A percentile compares a stretch with the other conserved stretches of the same genome.
Evolutionary conservation across 2,113 vertebrate species (phyloP).

Genomic region (Thymallus thymallus): DNA sequence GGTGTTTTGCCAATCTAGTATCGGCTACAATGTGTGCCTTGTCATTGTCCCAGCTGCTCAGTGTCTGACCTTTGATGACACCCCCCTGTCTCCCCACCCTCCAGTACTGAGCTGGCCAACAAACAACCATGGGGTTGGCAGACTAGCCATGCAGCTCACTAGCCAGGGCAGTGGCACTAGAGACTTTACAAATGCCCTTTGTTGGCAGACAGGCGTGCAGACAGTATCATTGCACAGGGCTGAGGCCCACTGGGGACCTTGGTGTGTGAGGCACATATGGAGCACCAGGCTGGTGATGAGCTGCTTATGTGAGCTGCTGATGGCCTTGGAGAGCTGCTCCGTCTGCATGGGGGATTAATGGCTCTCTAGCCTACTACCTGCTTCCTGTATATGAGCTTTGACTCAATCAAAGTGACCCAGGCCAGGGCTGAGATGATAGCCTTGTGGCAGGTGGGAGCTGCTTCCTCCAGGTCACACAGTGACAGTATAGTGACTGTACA

Average conservation of each 20-base stretch:
- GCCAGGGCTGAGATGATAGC: not conserved
- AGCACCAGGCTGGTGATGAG: constrained; percentile 72
- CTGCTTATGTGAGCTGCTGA: constrained; percentile 58
- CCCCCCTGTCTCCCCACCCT: not conserved
- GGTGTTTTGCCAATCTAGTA: not conserved
- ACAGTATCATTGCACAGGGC: constrained; percentile 68
- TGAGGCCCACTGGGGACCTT: constrained; percentile 65
- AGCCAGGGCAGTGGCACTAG: constrained; percentile 45
- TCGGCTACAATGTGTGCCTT: not conserved
- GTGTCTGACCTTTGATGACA: not conserved
- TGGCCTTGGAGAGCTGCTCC: constrained; percentile 42
- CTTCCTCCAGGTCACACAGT: not conserved
- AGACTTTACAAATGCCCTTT: constrained; percentile 53
- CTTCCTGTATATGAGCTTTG: not conserved
- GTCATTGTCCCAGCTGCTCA: not conserved
- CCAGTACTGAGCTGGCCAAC: not conserved
- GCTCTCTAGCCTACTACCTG: not conserved
- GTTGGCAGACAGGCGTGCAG: constrained; percentile 58
- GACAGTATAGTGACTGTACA: not conserved
- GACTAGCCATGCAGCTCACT: constrained; percentile 16
- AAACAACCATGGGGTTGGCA: constrained; percentile 2
- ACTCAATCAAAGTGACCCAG: not conserved
- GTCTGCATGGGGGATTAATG: constrained; percentile 49
- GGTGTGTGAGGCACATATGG: constrained; percentile 75
- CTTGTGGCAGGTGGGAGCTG: not conserved